Base-by-base conservation (phyloP, 2,888 invertebrate genomes). In the Drosophila formosana region DNA sequence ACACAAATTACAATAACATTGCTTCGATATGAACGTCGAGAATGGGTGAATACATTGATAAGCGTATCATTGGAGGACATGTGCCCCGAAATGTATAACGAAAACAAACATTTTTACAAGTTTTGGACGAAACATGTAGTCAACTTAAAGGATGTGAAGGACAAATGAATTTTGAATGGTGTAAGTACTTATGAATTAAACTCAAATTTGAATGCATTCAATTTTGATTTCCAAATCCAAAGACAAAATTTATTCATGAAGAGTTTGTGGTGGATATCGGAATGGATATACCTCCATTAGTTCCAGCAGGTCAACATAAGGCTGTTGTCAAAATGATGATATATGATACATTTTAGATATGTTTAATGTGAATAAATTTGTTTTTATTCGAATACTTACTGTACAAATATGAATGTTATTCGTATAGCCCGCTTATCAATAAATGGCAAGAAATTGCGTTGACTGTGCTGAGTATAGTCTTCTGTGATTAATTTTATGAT, bases 131-230 rank as follows among this genome's bases (percentile, higher is more conserved):
- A 32, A 6, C 1, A 70, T 8, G 1, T 77, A 11, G 50, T 3
- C 9, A 73, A 77, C 39, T 3, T 5, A 0, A 13, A 69, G 3
- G 63, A 73, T 0, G 37, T 73, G 1, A 45, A 45, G 25, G 9
- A 26, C 1, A 49, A 64, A 11, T 78, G 77, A 9, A 3, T 78
- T 39, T 28, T 32, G 0, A 65, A 39, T n/a, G 75, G 75, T 1
- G 77, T 77, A 64, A 13, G 37, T 30, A 6, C 28, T 28, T 28
- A 4, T 28, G 2, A 28, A 28, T 28, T 4, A 5, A 4, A 28
- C 4, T 28, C 1, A 28, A 28, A 18, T 18, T 18, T 18, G 18
- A 28, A 30, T 30, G 7, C 30, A 5, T 30, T 30, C 30, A 30
- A 30, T 30, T 5, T 30, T 30, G 30, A 0, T 30, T 30, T 30